phyloP scores from a whole-genome alignment of 2,113 vertebrate species.

The Artemisiospiza belli region DNA sequence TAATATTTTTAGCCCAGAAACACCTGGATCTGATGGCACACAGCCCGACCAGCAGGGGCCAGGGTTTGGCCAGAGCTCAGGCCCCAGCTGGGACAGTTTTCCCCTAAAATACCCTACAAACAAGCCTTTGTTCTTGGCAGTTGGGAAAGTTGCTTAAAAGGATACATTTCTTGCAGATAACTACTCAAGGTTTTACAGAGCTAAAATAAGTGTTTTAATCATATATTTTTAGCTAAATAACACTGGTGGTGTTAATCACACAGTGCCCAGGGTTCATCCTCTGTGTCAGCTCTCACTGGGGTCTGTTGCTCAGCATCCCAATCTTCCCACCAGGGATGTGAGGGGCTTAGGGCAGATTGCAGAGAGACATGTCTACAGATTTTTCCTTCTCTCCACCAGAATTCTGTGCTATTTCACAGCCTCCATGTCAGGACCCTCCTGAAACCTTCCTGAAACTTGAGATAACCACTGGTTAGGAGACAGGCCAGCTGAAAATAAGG shows the following conservation, averaged over 20 bases:
- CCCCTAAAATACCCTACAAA: background rate
- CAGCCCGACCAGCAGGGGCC: fast-evolving
- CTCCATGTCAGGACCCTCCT: fast-evolving
- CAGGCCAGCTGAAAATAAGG: background rate
- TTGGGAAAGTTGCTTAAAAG: background rate
- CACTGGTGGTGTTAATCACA: background rate
- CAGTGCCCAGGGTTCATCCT: background rate
- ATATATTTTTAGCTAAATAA: background rate
- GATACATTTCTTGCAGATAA: no score
- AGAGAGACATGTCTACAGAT: background rate
- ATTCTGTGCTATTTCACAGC: background rate
- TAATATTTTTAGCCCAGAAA: background rate
- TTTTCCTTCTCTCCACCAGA: background rate
- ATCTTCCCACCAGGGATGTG: fast-evolving
- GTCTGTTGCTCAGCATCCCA: background rate
- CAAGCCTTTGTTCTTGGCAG: background rate
- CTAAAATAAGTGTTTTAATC: background rate
- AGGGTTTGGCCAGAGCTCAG: background rate
- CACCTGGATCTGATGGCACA: background rate
- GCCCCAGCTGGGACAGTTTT: background rate
- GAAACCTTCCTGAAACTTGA: background rate
- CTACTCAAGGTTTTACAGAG: background rate
- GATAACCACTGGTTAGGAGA: no score
- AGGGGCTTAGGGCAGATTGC: background rate
- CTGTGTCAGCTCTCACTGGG: background rate